These are phyloP conservation scores for Ciona savignyi DNA, from an alignment of 23 tunicate genomes.

Conservation along the genomic window DNA sequence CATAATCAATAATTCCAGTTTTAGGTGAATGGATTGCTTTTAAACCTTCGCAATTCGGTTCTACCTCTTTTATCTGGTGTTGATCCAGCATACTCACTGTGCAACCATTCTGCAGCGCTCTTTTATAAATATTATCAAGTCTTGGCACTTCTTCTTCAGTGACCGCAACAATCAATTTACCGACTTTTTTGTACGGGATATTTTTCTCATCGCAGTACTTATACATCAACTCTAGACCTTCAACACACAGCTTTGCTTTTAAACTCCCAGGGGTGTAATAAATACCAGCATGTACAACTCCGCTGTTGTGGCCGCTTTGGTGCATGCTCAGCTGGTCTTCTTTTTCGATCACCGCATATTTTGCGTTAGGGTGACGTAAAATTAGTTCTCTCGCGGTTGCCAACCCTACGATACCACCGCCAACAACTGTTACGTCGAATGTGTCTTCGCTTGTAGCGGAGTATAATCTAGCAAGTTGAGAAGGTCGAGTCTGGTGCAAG, in stretches of 20 bases:
- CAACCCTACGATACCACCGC: slow-evolving; percentile 97
- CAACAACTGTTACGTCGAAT: slow-evolving; percentile 90
- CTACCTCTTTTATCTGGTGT: slow-evolving; percentile 70
- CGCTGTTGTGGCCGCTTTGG: slow-evolving; percentile 95
- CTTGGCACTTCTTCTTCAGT: slow-evolving; percentile 70
- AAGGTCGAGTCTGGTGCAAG: no score
- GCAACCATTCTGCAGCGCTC: slow-evolving; percentile 95
- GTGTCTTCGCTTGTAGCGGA: slow-evolving; percentile 2
- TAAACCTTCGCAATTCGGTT: slow-evolving; percentile 85
- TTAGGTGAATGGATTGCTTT: slow-evolving; percentile 96
- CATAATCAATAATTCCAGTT: slow-evolving; percentile 92
- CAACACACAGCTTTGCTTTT: slow-evolving; percentile 90
- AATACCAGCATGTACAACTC: slow-evolving; percentile 98
- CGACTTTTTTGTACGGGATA: slow-evolving; percentile 89
- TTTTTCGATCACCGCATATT: slow-evolving; percentile 70
- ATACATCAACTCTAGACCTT: slow-evolving; percentile 83
- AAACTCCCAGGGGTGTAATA: slow-evolving; percentile 94
- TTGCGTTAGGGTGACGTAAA: slow-evolving; percentile 47
- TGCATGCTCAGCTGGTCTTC: slow-evolving; percentile 83
- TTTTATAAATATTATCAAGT: slow-evolving; percentile 45
- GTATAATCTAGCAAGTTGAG: no score
- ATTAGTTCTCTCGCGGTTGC: slow-evolving; percentile 89
- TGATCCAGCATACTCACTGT: slow-evolving; percentile 68
- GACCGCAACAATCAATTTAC: slow-evolving; percentile 94
- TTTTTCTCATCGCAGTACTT: slow-evolving; percentile 92